These are phyloP conservation scores for Chaetodon auriga DNA, from an alignment of 2,113 vertebrate genomes.

Conservation along the genomic window DNA sequence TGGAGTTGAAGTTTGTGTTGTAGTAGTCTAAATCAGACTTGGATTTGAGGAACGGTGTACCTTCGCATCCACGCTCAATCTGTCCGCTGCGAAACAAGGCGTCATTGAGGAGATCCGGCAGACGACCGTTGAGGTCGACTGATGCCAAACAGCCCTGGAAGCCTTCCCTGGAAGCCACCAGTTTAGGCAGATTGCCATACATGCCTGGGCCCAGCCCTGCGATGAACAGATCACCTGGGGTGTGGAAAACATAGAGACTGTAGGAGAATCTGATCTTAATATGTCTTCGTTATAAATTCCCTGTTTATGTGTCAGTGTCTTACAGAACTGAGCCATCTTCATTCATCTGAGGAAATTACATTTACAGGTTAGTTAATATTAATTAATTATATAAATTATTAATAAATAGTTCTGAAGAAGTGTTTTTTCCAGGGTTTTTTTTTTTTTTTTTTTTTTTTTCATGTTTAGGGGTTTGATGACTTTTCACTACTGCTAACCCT, in stretches of 20 bases:
- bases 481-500: background rate
- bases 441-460: no score
- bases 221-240: slow-evolving; percentile 95
- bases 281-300: background rate
- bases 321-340: background rate
- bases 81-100: slow-evolving; percentile 96
- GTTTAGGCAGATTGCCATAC: slow-evolving; percentile 95
- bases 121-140: slow-evolving; percentile 96
- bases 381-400: no score
- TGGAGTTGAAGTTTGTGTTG: slow-evolving; percentile 72
- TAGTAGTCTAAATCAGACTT: slow-evolving; percentile 69
- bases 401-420: no score
- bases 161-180: slow-evolving; percentile 96
- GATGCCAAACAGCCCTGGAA: slow-evolving; percentile 98
- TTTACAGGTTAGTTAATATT: no score
- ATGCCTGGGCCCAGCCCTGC: slow-evolving; percentile 95
- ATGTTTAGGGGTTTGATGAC: background rate
- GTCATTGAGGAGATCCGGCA: slow-evolving; percentile 95
- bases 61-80: slow-evolving; percentile 99
- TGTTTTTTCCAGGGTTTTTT: no score
- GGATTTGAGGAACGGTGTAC: slow-evolving; percentile 84
- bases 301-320: background rate
- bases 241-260: background rate
- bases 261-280: background rate
- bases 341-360: background rate